A percentile compares a stretch with the other conserved stretches of the same genome.
phyloP scores from a whole-genome alignment of 2,888 invertebrate genomes.

The Pollenia amentaria region DNA sequence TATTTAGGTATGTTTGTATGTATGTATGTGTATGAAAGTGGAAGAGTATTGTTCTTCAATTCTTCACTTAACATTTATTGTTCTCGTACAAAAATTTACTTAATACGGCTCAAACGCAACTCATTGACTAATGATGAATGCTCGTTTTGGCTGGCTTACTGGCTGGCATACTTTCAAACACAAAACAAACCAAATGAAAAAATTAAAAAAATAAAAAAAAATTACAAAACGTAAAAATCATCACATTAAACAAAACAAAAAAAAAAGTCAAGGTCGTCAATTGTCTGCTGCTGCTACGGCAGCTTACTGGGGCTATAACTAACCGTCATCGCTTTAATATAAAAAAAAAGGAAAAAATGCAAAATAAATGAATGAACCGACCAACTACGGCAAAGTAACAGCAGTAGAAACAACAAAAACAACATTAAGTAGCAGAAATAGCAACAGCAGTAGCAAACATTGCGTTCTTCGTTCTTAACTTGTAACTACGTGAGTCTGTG shows the following conservation, averaged over 20 bases:
- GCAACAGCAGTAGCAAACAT: slow-evolving; percentile 63
- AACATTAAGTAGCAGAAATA: slow-evolving; percentile 64
- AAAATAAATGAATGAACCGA: slow-evolving; percentile 79
- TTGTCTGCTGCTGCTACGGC: slow-evolving; percentile 75
- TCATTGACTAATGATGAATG: slow-evolving; percentile 82
- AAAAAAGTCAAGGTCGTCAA: slow-evolving; percentile 82
- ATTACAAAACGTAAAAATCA: slow-evolving; percentile 59
- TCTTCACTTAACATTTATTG: slow-evolving; percentile 28
- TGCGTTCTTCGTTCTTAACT: slow-evolving; percentile 62
- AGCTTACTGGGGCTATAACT: slow-evolving; percentile 72
- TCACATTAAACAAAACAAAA: slow-evolving; percentile 61
- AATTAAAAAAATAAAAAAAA: slow-evolving; percentile 45
- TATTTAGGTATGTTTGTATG: not conserved
- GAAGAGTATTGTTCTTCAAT: slow-evolving; percentile 30
- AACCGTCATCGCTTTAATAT: slow-evolving; percentile 56
- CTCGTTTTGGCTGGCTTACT: slow-evolving; percentile 63
- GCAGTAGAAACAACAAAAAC: slow-evolving; percentile 57
- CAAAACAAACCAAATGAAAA: slow-evolving; percentile 43
- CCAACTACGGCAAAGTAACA: slow-evolving; percentile 11
- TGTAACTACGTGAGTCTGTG: slow-evolving; percentile 70
- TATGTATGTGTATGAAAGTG: not conserved
- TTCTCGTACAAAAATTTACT: slow-evolving; percentile 44
- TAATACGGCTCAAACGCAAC: slow-evolving; percentile 65
- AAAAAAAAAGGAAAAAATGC: slow-evolving; percentile 77
- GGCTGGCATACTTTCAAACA: slow-evolving; percentile 64